phyloP scores from a whole-genome alignment of 2,113 vertebrate species.

The Noturus placidus region DNA sequence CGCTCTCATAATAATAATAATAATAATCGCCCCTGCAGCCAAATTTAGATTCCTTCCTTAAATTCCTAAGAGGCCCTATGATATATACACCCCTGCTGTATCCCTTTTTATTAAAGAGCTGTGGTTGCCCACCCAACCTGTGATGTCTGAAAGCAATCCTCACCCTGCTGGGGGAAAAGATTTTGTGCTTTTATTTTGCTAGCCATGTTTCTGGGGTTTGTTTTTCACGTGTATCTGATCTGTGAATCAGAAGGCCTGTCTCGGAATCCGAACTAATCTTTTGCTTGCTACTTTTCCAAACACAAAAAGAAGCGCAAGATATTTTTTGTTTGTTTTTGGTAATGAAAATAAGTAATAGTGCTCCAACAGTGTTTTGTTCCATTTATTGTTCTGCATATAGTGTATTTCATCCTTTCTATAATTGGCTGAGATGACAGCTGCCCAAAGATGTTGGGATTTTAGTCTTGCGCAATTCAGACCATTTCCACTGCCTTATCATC shows the following conservation, averaged over 20 bases:
- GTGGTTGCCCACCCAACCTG: constrained; percentile 41
- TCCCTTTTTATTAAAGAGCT: constrained; percentile 29
- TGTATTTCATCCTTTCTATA: constrained; percentile 37
- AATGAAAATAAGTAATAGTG: constrained; percentile 62
- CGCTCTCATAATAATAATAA: not conserved
- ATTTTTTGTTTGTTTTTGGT: constrained; percentile 54
- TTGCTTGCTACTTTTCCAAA: constrained; percentile 40
- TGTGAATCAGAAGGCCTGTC: constrained; percentile 34
- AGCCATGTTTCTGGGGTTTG: constrained; percentile 2
- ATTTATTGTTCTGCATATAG: constrained; percentile 53
- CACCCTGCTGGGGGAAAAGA: constrained; percentile 1
- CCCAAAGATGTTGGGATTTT: constrained; percentile 25
- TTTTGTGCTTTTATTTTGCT: constrained; percentile 14
- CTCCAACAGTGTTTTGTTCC: constrained; percentile 57
- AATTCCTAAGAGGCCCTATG: not conserved
- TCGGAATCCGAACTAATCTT: constrained; percentile 31
- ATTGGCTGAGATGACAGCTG: constrained; percentile 36
- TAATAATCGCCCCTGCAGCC: not conserved
- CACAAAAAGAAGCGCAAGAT: constrained; percentile 25
- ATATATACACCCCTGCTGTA: constrained; percentile 24
- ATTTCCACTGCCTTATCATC: constrained; percentile 23
- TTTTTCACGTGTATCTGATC: constrained; percentile 29
- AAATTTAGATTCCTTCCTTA: not conserved
- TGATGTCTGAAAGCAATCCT: constrained; percentile 25
- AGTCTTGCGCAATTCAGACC: constrained; percentile 22